Evolutionary conservation across 2,113 vertebrate genomes (phyloP).

Genomic region (Hypocryptadius cinnamomeus): DNA sequence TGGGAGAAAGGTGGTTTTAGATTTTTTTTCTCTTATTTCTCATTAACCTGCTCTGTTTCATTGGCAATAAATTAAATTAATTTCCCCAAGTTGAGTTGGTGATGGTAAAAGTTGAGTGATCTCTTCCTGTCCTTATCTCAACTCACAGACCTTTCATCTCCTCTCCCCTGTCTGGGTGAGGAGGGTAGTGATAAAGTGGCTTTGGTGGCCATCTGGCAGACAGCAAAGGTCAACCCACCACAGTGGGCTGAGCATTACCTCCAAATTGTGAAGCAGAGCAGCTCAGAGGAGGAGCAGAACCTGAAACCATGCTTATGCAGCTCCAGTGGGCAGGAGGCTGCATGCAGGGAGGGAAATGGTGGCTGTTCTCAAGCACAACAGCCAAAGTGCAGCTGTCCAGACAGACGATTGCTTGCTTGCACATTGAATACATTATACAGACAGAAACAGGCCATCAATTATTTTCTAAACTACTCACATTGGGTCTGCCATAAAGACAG

Average conservation of each 20-base stretch:
- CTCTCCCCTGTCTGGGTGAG: background rate
- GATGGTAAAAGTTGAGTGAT: background rate
- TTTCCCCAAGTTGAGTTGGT: background rate
- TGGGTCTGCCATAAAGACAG: background rate
- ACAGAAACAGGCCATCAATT: background rate
- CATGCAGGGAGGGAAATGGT: background rate
- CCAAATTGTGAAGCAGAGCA: background rate
- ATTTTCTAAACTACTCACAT: background rate
- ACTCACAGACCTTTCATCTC: background rate
- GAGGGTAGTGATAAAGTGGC: background rate
- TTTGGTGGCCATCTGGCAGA: background rate
- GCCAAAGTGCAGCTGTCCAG: background rate
- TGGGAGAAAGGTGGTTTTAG: background rate
- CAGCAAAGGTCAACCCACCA: background rate
- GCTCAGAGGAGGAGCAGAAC: background rate
- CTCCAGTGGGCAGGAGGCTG: background rate
- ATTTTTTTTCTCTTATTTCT: background rate
- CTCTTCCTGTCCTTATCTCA: background rate
- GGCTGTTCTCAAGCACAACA: background rate
- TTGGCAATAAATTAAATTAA: background rate
- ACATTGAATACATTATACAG: background rate
- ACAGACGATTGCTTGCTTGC: background rate
- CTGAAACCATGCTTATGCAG: accelerated
- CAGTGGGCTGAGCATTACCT: background rate
- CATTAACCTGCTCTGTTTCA: background rate